phyloP scores from a whole-genome alignment of 2,888 invertebrate species.

The Argyresthia albistria region DNA sequence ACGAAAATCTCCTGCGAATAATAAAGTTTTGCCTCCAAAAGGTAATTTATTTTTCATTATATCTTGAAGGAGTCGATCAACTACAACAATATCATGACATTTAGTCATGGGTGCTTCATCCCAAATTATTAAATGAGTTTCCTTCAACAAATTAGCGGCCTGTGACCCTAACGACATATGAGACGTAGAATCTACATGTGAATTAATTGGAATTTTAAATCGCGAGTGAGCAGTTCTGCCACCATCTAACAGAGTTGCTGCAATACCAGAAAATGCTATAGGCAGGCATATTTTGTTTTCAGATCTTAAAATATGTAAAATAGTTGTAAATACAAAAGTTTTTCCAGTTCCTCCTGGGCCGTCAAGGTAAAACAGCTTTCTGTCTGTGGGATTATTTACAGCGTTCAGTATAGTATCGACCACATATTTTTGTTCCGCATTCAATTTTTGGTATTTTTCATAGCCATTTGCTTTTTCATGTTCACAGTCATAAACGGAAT shows the following conservation, averaged over 20 bases:
- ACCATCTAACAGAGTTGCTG: constrained; percentile 6
- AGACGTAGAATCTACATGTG: constrained; percentile 7
- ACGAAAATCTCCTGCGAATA: constrained; percentile 9
- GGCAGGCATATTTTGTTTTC: constrained; percentile 5
- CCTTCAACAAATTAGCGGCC: constrained; percentile 11
- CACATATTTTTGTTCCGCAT: constrained; percentile 3
- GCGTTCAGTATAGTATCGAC: constrained; percentile 1
- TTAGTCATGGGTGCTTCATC: constrained; percentile 16
- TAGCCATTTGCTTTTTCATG: constrained; percentile 1
- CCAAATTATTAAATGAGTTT: constrained; percentile 6
- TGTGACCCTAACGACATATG: constrained; percentile 13
- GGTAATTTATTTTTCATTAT: no score
- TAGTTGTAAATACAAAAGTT: background rate
- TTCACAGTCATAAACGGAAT: constrained; percentile 6
- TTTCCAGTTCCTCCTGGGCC: constrained; percentile 4
- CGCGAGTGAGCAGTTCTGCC: constrained; percentile 8
- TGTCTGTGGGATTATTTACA: background rate
- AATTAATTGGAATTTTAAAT: constrained; percentile 11
- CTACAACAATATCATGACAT: constrained; percentile 5
- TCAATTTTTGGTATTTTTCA: constrained; percentile 3
- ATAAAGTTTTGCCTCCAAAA: background rate
- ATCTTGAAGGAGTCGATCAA: no score
- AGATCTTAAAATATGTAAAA: background rate
- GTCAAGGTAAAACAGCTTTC: constrained; percentile 1
- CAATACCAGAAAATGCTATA: constrained; percentile 5